A percentile compares a stretch with the other conserved stretches of the same genome.
These are phyloP conservation scores for Trichosurus vulpecula DNA, from an alignment of 2,797 vertebrate genomes.

Conservation along the genomic window DNA sequence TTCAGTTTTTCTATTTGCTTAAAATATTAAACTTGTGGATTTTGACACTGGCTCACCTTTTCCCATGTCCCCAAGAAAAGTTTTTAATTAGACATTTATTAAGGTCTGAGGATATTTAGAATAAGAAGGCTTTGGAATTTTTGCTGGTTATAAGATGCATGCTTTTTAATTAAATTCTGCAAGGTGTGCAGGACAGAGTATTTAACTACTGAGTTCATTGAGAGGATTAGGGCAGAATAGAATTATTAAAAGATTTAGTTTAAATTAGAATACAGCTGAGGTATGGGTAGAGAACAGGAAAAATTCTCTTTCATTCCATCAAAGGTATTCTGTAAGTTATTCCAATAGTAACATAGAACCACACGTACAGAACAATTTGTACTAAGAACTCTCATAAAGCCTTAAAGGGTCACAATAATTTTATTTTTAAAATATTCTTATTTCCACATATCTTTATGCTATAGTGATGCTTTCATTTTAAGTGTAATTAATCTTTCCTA, in stretches of 20 bases:
- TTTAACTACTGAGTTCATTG: constrained; percentile 65
- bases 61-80: constrained; percentile 43
- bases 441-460: background rate
- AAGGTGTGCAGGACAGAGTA: constrained; percentile 56
- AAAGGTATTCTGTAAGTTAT: constrained; percentile 41
- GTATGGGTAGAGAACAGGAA: constrained; percentile 29
- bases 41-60: constrained; percentile 26
- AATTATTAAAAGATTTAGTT: constrained; percentile 53
- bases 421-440: background rate
- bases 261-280: constrained; percentile 58
- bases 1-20: constrained; percentile 27
- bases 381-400: background rate
- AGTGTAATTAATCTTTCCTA: background rate
- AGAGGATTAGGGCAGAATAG: constrained; percentile 60
- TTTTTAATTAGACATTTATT: constrained; percentile 80
- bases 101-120: constrained; percentile 77
- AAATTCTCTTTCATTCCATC: constrained; percentile 35
- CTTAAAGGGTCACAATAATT: background rate
- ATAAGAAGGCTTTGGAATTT: constrained; percentile 65
- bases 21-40: constrained; percentile 37
- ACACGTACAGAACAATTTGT: constrained; percentile 18
- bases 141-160: constrained; percentile 62
- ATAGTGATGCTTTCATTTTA: background rate
- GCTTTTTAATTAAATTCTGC: constrained; percentile 78
- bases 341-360: constrained; percentile 38